Conservation (phyloP, 2,888 invertebrate genomes). For the Phlogophora meticulosa region DNA sequence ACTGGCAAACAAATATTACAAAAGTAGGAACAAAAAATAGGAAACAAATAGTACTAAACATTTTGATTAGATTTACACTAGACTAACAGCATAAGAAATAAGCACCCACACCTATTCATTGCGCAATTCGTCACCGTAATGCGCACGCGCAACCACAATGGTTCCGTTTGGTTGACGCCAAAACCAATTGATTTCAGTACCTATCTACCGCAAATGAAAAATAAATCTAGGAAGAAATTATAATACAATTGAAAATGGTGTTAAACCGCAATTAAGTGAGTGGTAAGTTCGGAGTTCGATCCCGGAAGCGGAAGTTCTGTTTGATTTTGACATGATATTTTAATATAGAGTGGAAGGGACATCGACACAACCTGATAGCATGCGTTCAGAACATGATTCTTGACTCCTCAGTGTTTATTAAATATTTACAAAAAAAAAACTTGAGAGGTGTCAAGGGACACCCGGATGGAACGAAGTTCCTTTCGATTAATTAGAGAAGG, state of each 20-base stretch:
- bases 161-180: constrained; percentile 22
- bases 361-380: no score
- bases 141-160: constrained; percentile 44
- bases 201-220: constrained; percentile 41
- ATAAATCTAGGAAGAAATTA: constrained; percentile 46
- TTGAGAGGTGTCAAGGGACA: no score
- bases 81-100: constrained; percentile 1
- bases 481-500: no score
- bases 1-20: no score
- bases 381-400: no score
- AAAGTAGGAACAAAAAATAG: no score
- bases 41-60: no score
- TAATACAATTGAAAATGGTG: constrained; percentile 25
- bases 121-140: constrained; percentile 31
- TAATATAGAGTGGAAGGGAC: no score
- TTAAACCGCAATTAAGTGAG: constrained; percentile 27
- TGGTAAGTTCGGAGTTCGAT: neutral
- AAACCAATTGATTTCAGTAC: constrained; percentile 45
- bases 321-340: neutral
- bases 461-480: no score
- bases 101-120: constrained; percentile 40
- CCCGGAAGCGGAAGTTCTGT: constrained; percentile 33
- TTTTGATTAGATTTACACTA: no score
- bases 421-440: no score
- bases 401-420: no score